Conservation (phyloP, 2,113 vertebrate species). For the Lycaon pictus region DNA sequence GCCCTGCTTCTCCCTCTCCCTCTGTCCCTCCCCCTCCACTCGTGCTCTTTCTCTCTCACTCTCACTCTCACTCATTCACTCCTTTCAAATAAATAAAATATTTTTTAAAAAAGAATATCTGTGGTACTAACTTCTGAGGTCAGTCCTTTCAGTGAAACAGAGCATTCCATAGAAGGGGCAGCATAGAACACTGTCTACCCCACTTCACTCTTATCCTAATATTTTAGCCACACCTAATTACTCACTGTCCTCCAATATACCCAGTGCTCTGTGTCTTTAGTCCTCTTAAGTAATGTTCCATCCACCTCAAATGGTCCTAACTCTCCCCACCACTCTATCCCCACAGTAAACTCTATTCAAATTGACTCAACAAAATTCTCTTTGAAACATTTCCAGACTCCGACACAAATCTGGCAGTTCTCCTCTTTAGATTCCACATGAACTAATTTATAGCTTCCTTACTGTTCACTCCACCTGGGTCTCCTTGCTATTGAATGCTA, state of each 20-base stretch:
- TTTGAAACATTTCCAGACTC: neutral
- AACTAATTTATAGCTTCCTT: neutral
- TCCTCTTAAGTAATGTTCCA: neutral
- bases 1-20: neutral
- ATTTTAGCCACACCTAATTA: neutral
- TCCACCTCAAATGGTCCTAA: neutral
- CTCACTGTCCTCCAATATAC: neutral
- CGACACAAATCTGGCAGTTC: neutral
- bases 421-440: neutral
- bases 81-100: neutral
- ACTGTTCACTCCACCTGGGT: neutral
- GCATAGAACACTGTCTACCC: neutral
- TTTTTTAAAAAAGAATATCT: neutral
- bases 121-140: neutral
- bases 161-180: neutral
- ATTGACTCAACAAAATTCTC: neutral
- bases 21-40: neutral
- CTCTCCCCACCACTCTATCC: neutral
- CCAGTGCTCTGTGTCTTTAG: accelerated
- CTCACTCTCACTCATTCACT: neutral
- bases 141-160: neutral
- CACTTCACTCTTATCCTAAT: neutral
- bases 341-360: neutral
- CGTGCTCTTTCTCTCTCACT: neutral
- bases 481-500: neutral